phyloP scores from a whole-genome alignment of 35 echinoderm and acorn worm species.

The Chiridota heheva region DNA sequence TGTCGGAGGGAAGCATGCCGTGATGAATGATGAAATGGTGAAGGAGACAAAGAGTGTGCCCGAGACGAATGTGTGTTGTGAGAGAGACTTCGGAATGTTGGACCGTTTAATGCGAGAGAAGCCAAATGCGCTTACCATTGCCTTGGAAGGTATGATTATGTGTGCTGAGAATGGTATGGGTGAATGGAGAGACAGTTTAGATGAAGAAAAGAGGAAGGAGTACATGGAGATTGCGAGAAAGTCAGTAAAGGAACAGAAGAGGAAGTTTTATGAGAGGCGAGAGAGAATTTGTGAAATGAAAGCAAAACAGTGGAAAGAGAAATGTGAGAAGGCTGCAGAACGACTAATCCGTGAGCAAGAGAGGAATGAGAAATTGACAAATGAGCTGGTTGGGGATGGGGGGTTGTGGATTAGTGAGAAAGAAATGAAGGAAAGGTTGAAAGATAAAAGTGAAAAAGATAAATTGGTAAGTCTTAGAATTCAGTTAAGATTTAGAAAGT shows the following conservation, averaged over 20 bases:
- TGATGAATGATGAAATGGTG: neutral
- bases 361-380: neutral
- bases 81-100: constrained; percentile 30
- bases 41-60: constrained; percentile 2
- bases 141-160: constrained; percentile 34
- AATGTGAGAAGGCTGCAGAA: neutral
- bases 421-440: constrained; percentile 7
- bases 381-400: neutral
- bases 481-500: neutral
- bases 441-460: neutral
- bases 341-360: neutral
- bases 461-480: neutral
- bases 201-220: neutral
- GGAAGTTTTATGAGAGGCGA: neutral
- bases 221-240: constrained; percentile 23
- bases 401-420: constrained; percentile 21
- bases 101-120: constrained; percentile 16
- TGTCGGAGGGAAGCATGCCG: constrained; percentile 11
- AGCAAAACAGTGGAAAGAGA: neutral
- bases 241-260: neutral
- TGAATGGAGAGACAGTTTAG: neutral
- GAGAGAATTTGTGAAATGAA: constrained; percentile 10
- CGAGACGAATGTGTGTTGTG: neutral
- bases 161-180: constrained; percentile 7
- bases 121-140: constrained; percentile 10